Evolutionary conservation across 2,888 invertebrate species (phyloP).

Genomic region (Neria commutata): DNA sequence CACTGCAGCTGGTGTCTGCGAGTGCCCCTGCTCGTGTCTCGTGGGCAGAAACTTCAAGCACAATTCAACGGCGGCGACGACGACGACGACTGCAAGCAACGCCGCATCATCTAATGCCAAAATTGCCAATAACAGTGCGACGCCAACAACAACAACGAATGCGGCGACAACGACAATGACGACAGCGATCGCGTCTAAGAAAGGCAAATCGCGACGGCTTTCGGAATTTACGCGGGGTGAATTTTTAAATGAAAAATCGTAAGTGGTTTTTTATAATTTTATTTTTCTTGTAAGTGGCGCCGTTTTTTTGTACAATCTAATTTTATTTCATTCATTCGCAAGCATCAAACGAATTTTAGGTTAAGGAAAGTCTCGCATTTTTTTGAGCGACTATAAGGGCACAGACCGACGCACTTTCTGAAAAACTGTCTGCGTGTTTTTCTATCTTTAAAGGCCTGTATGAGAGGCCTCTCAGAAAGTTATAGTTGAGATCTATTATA

Average conservation of each 20-base stretch:
- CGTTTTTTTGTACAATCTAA: constrained; percentile 12
- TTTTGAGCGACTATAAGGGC: background rate
- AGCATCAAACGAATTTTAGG: constrained; percentile 25
- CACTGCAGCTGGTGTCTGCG: constrained; percentile 23
- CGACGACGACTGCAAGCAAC: constrained; percentile 17
- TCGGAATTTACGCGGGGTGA: constrained; percentile 64
- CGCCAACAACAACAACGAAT: constrained; percentile 17
- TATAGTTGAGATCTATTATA: background rate
- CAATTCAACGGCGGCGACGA: constrained; percentile 22
- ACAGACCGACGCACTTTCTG: background rate
- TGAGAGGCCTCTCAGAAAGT: too few relatives aligned
- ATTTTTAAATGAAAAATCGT: constrained; percentile 64
- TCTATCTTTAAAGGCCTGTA: constrained; percentile 8
- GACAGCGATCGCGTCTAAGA: constrained; percentile 41
- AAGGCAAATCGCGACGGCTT: constrained; percentile 62
- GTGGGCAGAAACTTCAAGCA: constrained; percentile 35
- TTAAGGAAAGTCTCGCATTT: constrained; percentile 14
- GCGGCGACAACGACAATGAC: constrained; percentile 17
- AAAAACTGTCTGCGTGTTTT: too few relatives aligned
- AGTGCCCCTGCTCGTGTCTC: constrained; percentile 34
- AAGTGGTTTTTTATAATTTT: constrained; percentile 46
- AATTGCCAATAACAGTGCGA: constrained; percentile 8
- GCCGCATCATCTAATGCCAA: constrained; percentile 9
- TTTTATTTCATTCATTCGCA: constrained; percentile 22
- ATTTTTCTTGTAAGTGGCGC: constrained; percentile 5